Evolutionary conservation across 2,113 vertebrate genomes (phyloP), one percentile per base, ranked within the genome.

Genomic region (Callipepla squamata): DNA sequence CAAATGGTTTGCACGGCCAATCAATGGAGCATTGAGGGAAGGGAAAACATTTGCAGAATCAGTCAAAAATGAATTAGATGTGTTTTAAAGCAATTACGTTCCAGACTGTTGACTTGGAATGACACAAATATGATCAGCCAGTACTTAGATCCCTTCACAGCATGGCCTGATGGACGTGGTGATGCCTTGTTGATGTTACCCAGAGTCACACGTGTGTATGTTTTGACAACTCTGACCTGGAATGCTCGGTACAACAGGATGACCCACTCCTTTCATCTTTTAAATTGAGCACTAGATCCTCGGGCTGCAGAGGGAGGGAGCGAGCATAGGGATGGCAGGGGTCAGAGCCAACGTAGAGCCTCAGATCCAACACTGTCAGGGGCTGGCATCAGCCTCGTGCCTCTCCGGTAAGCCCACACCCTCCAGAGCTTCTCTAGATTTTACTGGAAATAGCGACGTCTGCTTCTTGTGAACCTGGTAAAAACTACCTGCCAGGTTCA

Each of bases 91-190:
- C 23, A 25, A 53, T 90, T 94, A 59, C 53, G 86, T 94, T 82
- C 80, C 78, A 79, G 86, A 87, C 84, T 89, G 82, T 96, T 94
- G 94, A 69, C 78, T 81, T 48, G 53, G 81, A 91, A 63, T 23
- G 72, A 84, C 95, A 86, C 63, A 80, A 68, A 70, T 53, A 65
- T 8, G 79, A 77, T 85, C 4, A 2, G 55, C 32, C 45, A 0
- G 8, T 85, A 75, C 89, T 80, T 23, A n/a, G 57, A 57, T 73
- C 44, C 90, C 66, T 86, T 74, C 61, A 50, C 1, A 3, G 48
- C 48, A 61, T 80, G 89, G 83, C 80, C 87, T 59, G 80, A 38
- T 84, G 91, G 84, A 89, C 67, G 69, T 75, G 87, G 69, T 57
- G 89, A 25, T 51, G 57, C 63, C 36, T 67, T 4, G 6, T 8